A percentile compares a stretch with the other conserved stretches of the same genome.
Evolutionary conservation across 2,797 vertebrate genomes (phyloP).

Genomic region (Pangasius krempfi): DNA sequence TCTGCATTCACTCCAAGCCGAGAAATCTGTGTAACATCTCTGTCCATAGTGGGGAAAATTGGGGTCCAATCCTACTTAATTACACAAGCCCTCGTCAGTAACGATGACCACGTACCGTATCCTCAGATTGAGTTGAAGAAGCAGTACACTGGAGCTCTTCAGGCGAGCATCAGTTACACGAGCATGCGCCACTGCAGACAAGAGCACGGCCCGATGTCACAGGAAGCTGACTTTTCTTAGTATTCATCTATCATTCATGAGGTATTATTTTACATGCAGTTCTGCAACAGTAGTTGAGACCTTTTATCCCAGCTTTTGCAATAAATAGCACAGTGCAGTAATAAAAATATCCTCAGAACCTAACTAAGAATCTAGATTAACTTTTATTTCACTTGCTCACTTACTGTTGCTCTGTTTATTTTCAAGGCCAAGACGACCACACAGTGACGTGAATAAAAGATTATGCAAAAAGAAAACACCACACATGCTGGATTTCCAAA

Average conservation of each 20-base stretch:
- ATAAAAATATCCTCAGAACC: not conserved
- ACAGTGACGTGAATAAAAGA: not conserved
- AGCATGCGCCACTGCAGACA: not conserved
- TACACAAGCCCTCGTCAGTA: not conserved
- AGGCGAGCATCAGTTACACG: not conserved
- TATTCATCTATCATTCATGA: conserved; percentile 46
- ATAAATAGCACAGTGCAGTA: not conserved
- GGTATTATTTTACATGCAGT: conserved; percentile 32
- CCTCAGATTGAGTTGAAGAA: not conserved
- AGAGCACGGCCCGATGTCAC: not conserved
- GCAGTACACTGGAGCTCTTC: not conserved
- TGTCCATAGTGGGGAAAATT: not conserved
- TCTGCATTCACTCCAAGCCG: too few relatives aligned
- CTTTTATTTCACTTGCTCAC: not conserved
- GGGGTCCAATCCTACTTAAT: not conserved
- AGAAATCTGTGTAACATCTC: not conserved
- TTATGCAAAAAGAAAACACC: not conserved
- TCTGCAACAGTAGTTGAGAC: conserved; percentile 42
- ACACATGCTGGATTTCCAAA: conserved; percentile 40
- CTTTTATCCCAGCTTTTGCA: conserved; percentile 14
- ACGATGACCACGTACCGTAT: not conserved
- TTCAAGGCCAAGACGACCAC: not conserved
- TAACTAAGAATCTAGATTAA: not conserved
- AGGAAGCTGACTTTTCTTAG: conserved; percentile 32
- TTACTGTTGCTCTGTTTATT: not conserved